These are phyloP conservation scores for Polyploca ridens DNA, from an alignment of 2,888 invertebrate species.

Conservation along the genomic window DNA sequence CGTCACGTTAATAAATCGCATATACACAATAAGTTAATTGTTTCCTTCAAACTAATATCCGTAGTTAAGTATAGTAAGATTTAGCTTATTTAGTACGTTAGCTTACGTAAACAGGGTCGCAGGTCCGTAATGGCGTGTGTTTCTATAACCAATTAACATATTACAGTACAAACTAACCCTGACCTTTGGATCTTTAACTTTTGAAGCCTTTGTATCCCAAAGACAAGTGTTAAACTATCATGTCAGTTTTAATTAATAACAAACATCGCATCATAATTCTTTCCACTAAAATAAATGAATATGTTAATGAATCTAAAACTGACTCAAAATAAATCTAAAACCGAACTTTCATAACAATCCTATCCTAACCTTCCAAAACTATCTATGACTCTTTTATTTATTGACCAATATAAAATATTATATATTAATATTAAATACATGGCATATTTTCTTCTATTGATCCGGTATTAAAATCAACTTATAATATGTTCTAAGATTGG, in stretches of 20 bases:
- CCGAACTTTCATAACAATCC: too few species aligned
- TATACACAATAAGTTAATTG: background rate
- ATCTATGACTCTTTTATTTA: too few species aligned
- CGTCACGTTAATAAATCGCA: background rate
- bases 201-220: background rate
- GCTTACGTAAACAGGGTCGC: background rate
- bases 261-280: background rate
- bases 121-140: conserved; percentile 6
- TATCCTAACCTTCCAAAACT: too few species aligned
- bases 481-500: too few species aligned
- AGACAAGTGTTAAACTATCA: background rate
- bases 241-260: background rate
- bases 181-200: background rate
- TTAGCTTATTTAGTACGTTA: background rate
- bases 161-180: background rate
- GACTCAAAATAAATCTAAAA: too few species aligned
- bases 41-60: background rate
- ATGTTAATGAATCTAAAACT: too few species aligned
- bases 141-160: background rate
- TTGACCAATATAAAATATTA: too few species aligned
- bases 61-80: background rate
- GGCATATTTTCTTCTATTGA: too few species aligned
- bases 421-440: too few species aligned
- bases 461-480: too few species aligned
- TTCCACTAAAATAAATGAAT: background rate